Conservation (phyloP, 2,888 invertebrate species). For the Xestia c-nigrum region DNA sequence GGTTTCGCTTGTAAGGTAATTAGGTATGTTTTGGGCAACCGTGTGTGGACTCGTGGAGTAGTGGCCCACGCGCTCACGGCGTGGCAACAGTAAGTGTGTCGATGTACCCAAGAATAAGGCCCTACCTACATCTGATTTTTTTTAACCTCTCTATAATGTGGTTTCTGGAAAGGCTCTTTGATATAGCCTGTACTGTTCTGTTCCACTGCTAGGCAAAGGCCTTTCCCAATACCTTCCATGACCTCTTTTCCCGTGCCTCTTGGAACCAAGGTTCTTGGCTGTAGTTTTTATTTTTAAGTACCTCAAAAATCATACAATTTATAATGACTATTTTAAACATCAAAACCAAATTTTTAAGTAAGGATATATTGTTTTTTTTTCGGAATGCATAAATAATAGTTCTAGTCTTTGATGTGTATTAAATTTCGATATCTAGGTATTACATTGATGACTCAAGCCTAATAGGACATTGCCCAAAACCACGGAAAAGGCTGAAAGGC, state of each 20-base stretch:
- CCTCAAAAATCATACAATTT: too few species aligned
- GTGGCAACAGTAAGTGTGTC: slow-evolving; percentile 5
- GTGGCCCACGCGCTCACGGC: slow-evolving; percentile 8
- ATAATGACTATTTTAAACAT: too few species aligned
- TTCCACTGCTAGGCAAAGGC: too few species aligned
- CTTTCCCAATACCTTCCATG: too few species aligned
- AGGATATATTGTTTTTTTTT: neutral
- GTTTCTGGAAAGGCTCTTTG: neutral
- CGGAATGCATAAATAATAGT: neutral
- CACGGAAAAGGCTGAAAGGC: neutral
- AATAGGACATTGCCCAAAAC: neutral
- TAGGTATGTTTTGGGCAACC: slow-evolving; percentile 22
- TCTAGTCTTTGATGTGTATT: neutral
- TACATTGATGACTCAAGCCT: neutral
- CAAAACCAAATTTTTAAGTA: neutral
- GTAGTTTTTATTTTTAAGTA: too few species aligned
- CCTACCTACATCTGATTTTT: neutral
- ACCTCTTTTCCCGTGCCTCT: too few species aligned
- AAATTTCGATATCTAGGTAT: neutral
- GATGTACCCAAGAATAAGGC: neutral
- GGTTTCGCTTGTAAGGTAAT: slow-evolving; percentile 33
- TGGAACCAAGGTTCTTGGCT: too few species aligned
- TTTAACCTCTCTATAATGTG: too few species aligned
- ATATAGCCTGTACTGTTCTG: too few species aligned
- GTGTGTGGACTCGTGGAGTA: slow-evolving; percentile 13